Conservation (phyloP, 2,888 invertebrate genomes). For the Erebia epiphron region DNA sequence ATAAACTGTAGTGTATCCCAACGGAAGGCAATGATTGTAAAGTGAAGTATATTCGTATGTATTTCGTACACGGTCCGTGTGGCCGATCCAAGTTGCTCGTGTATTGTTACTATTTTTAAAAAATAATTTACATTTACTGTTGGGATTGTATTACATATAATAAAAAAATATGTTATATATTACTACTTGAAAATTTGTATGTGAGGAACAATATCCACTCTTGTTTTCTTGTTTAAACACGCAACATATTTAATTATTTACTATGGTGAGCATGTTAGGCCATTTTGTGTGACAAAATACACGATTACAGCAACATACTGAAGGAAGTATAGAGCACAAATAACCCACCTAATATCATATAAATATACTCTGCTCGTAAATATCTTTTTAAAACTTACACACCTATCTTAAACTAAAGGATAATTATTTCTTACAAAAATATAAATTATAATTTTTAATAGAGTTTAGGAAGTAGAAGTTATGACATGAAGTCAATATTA, state of each 20-base stretch:
- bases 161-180: no score
- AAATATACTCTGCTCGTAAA: constrained; percentile 33
- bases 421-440: constrained; percentile 35
- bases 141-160: no score
- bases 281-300: constrained; percentile 23
- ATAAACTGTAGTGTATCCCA: no score
- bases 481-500: constrained; percentile 26
- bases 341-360: constrained; percentile 24
- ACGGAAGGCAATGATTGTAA: no score
- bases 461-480: constrained; percentile 23
- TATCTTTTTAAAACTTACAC: constrained; percentile 35
- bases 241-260: constrained; percentile 10
- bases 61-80: no score
- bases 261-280: constrained; percentile 32
- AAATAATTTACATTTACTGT: no score
- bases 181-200: background rate
- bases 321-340: constrained; percentile 30
- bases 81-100: no score
- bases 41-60: no score
- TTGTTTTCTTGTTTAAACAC: constrained; percentile 1
- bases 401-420: constrained; percentile 26
- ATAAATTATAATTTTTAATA: constrained; percentile 33
- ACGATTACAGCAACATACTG: constrained; percentile 5
- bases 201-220: background rate
- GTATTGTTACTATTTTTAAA: no score